Base-by-base conservation (phyloP, 2,888 invertebrate species). In the Lepidochitona cinerea region DNA sequence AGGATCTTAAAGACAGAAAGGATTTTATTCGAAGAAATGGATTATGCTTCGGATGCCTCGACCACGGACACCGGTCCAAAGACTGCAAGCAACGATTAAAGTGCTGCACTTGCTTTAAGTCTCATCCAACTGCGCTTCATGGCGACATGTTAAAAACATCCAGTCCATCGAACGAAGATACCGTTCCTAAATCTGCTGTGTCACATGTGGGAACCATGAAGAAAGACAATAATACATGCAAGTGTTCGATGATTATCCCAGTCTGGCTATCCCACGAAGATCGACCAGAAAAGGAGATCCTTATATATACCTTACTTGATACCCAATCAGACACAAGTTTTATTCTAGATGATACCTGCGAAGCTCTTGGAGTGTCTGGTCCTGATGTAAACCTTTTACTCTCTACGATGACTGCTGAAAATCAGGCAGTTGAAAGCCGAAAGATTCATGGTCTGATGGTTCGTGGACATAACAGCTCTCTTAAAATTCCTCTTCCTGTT, bases 281-380 rank as follows among this genome's bases (percentile, higher is more conserved):
- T 12, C 66, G 68, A 18, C 80, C 78, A 29, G 52, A 73, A 6
- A 36, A 36, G 29, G 78, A 80, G 69, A 32, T n/a, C 18, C 53
- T 78, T 4, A 75, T 79, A 5, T 82, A 81, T 72, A 81, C 79
- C 1, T 36, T 83, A 23, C 49, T 83, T 1, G 83, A 83, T 69
- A 74, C 79, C 14, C 77, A 79, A 37, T 71, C 72, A n/a, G 80
- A 83, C 66, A 78, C 79, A 5, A 77, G 74, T 7, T 81, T 80
- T 59, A 37, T 79, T n/a, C 36, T 75, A 2, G 72, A 77, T 1
- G 54, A 73, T 18, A 78, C 77, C 9, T 35, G 53, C 41, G 37
- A 70, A 29, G 37, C 36, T 5, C 53, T 80, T 12, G 70, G 72
- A 37, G 35, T 75, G 9, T 36, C 68, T 18, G 72, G 75, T 23